Evolutionary conservation across 1,140 invertebrate species (phyloP).

Genomic region (Ectropis grisescens): DNA sequence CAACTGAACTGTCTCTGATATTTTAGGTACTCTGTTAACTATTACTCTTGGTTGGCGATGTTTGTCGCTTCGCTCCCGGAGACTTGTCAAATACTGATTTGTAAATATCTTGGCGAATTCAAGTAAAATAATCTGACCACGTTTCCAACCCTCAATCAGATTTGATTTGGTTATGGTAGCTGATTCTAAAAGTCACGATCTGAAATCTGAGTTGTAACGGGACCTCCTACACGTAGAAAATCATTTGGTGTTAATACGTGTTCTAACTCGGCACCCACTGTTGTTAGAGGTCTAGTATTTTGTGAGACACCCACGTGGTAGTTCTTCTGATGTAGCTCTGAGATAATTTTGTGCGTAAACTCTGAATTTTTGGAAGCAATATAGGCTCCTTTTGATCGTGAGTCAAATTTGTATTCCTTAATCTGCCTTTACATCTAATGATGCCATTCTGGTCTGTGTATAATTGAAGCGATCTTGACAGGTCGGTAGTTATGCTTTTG

Average conservation of each 20-base stretch:
- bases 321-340: too few species aligned
- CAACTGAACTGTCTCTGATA: slow-evolving; percentile 5
- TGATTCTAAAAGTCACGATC: slow-evolving; percentile 5
- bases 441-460: slow-evolving; percentile 9
- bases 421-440: slow-evolving; percentile 11
- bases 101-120: too few species aligned
- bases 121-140: too few species aligned
- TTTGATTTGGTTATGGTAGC: slow-evolving; percentile 6
- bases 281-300: slow-evolving; percentile 5
- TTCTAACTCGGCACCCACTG: slow-evolving; percentile 5
- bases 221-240: slow-evolving; percentile 7
- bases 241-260: slow-evolving; percentile 3
- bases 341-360: too few species aligned
- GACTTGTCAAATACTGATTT: too few species aligned
- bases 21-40: slow-evolving; percentile 5
- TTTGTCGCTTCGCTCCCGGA: too few species aligned
- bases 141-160: too few species aligned
- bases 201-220: slow-evolving; percentile 2
- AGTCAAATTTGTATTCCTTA: slow-evolving; percentile 8
- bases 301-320: too few species aligned
- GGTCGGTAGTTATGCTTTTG: too few species aligned
- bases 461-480: slow-evolving; percentile 1
- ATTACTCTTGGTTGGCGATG: slow-evolving; percentile 5
- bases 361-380: slow-evolving; percentile 8
- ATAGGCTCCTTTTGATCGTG: slow-evolving; percentile 10